Percentiles rank a stretch among this genome's conserved stretches.
Conservation (phyloP, 2,888 invertebrate species). For the Lysandra bellargus region DNA sequence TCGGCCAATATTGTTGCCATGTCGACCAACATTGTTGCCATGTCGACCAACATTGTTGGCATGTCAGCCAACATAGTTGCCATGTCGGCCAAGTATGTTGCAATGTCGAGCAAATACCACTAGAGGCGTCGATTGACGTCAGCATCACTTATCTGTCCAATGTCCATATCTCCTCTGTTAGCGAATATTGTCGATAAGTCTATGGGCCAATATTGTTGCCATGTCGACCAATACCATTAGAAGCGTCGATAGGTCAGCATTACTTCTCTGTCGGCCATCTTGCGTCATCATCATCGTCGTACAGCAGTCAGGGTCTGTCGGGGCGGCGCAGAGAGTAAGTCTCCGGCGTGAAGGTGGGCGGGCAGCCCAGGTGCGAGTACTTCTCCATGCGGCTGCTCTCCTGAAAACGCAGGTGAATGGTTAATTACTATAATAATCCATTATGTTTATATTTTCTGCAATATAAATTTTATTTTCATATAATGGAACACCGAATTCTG, state of each 20-base stretch:
- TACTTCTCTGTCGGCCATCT: not conserved
- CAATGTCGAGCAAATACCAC: no score
- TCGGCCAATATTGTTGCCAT: not conserved
- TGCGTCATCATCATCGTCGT: not conserved
- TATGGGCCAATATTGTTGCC: not conserved
- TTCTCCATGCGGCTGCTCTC: constrained; percentile 45
- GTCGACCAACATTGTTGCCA: not conserved
- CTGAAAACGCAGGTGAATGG: constrained; percentile 7
- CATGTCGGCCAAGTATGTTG: no score
- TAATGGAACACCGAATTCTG: no score
- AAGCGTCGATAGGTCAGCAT: no score
- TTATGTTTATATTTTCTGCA: no score
- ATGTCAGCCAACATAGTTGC: not conserved
- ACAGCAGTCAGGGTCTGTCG: constrained; percentile 21
- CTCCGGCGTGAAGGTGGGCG: constrained; percentile 92
- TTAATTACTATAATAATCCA: no score
- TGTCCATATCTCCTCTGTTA: no score
- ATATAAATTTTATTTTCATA: no score
- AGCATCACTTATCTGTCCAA: no score
- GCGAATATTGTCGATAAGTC: no score
- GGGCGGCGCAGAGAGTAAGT: constrained; percentile 84
- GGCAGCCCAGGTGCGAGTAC: constrained; percentile 91
- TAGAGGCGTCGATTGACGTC: no score
- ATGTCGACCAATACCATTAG: not conserved
- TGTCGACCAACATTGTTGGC: not conserved